These are phyloP conservation scores for Gopherus flavomarginatus DNA, from an alignment of 2,113 vertebrate species.

Conservation along the genomic window DNA sequence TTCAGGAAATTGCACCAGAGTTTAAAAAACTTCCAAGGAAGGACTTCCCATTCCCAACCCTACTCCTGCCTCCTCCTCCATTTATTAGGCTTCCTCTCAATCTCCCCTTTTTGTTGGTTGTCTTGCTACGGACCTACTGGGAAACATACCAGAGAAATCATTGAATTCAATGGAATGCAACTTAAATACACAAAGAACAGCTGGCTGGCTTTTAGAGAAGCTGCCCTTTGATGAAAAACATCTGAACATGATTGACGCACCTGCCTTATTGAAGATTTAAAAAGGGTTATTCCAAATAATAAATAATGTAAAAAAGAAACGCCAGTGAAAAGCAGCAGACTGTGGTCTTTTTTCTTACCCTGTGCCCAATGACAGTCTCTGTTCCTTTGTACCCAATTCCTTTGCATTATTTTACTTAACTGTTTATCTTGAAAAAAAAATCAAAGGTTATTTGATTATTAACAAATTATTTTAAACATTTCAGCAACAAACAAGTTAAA, in stretches of 20 bases:
- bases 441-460: neutral
- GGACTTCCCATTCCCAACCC: neutral
- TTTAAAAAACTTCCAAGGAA: neutral
- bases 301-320: constrained; percentile 27
- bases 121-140: neutral
- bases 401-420: neutral
- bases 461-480: neutral
- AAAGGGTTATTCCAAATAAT: constrained; percentile 8
- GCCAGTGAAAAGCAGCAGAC: neutral
- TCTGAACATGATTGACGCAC: constrained; percentile 9
- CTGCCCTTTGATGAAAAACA: constrained; percentile 33
- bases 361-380: neutral
- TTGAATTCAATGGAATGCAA: neutral
- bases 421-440: neutral
- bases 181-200: constrained; percentile 11
- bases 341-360: neutral
- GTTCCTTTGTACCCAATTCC: neutral
- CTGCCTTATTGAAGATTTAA: constrained; percentile 6
- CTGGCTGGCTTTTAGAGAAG: constrained; percentile 53
- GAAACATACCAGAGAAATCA: constrained; percentile 35
- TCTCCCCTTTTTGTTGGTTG: neutral
- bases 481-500: neutral
- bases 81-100: neutral
- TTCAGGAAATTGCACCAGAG: neutral
- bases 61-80: neutral